These are phyloP conservation scores for Forbesichthys agassizii DNA, from an alignment of 2,113 vertebrate species.

Conservation along the genomic window DNA sequence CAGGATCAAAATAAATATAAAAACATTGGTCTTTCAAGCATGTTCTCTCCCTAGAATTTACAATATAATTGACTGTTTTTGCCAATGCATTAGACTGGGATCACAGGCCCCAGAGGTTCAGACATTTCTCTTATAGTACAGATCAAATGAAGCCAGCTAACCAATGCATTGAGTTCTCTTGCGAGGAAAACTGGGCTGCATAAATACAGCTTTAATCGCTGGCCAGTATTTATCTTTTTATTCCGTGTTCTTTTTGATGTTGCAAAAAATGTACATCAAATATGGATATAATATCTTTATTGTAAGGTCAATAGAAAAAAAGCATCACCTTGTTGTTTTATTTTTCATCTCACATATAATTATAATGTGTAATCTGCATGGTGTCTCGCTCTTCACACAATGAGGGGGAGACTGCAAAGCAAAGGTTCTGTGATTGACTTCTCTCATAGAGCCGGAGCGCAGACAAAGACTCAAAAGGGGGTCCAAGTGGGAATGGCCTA, in stretches of 20 bases:
- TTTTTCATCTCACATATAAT: conserved; percentile 54
- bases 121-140: conserved; percentile 66
- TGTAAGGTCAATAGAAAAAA: conserved; percentile 49
- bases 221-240: conserved; percentile 75
- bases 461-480: conserved; percentile 81
- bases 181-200: conserved; percentile 74
- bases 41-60: conserved; percentile 69
- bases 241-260: conserved; percentile 72
- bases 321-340: conserved; percentile 45
- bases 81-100: conserved; percentile 69
- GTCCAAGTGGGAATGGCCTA: conserved; percentile 74
- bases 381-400: not conserved
- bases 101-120: conserved; percentile 73
- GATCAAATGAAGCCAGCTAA: conserved; percentile 77
- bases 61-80: conserved; percentile 78
- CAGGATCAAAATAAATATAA: conserved; percentile 9
- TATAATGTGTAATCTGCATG: conserved; percentile 37
- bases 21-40: conserved; percentile 52
- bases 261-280: conserved; percentile 56
- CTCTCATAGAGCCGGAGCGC: conserved; percentile 70
- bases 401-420: conserved; percentile 35
- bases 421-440: conserved; percentile 78
- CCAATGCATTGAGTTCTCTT: conserved; percentile 64
- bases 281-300: conserved; percentile 70
- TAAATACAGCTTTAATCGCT: conserved; percentile 79